These are phyloP conservation scores for Microplitis manilae DNA, from an alignment of 2,888 invertebrate genomes.

Conservation along the genomic window DNA sequence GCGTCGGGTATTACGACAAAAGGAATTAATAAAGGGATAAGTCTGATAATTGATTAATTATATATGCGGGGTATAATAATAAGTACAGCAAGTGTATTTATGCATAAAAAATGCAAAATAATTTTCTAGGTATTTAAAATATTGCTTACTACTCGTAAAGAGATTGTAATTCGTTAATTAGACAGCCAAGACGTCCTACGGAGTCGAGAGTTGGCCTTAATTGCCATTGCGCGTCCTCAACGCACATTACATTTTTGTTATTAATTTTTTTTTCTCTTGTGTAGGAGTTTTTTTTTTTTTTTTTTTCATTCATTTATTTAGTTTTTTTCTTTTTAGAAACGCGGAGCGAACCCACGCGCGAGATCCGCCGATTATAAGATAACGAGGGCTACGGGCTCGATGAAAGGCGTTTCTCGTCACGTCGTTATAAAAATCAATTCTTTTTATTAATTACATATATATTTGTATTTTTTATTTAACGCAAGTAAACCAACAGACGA, in stretches of 20 bases:
- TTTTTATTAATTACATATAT: neutral
- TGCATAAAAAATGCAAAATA: conserved; percentile 13
- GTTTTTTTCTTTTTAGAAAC: conserved; percentile 6
- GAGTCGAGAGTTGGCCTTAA: conserved; percentile 4
- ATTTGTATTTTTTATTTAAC: neutral
- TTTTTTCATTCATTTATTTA: conserved; percentile 1
- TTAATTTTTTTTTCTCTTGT: conserved; percentile 19
- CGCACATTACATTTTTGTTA: conserved; percentile 17
- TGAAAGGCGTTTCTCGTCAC: conserved; percentile 36
- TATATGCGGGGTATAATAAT: too few species aligned
- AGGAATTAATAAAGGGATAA: too few species aligned
- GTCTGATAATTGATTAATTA: too few species aligned
- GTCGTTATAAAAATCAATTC: conserved; percentile 22
- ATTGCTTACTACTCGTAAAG: conserved; percentile 18
- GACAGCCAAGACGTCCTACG: conserved; percentile 25
- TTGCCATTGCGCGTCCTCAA: conserved; percentile 12
- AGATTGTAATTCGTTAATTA: conserved; percentile 39
- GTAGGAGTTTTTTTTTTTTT: conserved; percentile 2
- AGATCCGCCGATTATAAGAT: conserved; percentile 28
- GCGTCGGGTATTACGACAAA: too few species aligned
- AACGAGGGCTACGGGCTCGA: conserved; percentile 29
- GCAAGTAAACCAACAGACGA: neutral
- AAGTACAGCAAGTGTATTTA: conserved; percentile 5
- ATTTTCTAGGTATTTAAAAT: neutral
- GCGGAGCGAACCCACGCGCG: conserved; percentile 27